phyloP scores from a whole-genome alignment of 2,113 vertebrate genomes.

The Mus spicilegus region DNA sequence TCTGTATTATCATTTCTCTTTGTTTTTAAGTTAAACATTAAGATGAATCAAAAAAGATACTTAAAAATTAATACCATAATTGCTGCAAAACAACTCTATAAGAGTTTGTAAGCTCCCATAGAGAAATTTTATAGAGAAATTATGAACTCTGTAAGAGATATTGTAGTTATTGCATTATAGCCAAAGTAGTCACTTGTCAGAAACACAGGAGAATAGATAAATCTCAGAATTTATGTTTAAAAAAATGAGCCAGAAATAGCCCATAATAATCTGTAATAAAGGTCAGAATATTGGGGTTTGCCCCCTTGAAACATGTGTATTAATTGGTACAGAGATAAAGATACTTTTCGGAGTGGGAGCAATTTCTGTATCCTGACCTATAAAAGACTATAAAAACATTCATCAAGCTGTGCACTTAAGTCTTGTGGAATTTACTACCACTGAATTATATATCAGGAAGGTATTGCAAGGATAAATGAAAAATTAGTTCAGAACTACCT shows the following conservation, averaged over 20 bases:
- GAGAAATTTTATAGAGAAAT: slow-evolving; percentile 42
- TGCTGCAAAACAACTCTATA: neutral
- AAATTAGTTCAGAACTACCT: neutral
- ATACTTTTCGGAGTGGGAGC: neutral
- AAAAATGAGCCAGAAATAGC: slow-evolving; percentile 51
- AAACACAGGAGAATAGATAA: slow-evolving; percentile 14
- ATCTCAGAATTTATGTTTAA: slow-evolving; percentile 29
- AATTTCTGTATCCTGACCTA: slow-evolving; percentile 22
- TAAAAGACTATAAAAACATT: neutral
- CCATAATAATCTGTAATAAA: neutral
- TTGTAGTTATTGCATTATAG: neutral
- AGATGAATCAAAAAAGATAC: neutral
- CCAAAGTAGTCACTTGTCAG: slow-evolving; percentile 31
- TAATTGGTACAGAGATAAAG: neutral
- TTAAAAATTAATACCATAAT: neutral
- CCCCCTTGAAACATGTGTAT: neutral
- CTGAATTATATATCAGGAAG: neutral
- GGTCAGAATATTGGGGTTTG: slow-evolving; percentile 38
- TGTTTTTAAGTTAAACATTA: slow-evolving; percentile 51
- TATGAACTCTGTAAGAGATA: slow-evolving; percentile 46
- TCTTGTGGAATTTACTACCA: neutral
- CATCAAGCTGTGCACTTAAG: slow-evolving; percentile 21
- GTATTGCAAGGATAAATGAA: neutral
- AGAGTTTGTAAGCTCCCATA: slow-evolving; percentile 9
- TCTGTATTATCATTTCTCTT: neutral